Base-by-base conservation (phyloP, 2,888 invertebrate species). In the Macaria notata region DNA sequence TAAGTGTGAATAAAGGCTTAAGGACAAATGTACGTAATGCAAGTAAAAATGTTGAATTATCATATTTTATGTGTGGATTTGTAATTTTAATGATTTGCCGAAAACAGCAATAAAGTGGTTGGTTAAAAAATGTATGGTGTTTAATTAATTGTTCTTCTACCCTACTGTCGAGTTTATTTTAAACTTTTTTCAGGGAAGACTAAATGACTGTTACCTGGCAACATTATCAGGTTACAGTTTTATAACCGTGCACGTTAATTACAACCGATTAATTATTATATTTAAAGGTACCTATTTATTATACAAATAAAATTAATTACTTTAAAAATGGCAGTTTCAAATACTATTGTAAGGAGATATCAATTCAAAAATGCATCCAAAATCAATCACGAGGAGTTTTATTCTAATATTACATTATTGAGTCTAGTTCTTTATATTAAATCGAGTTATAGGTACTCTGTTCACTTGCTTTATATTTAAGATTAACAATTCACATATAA, bases 171-270 rank as follows among this genome's bases (percentile, higher is more conserved):
- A 48, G 19, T 49, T 49, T 42, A 9, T 19, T 19, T 19, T 8
- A 19, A 0, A 29, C 9, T 31, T 38, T 41, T 41, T 41, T 43
- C 33, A 66, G 78, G 82, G 81, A 82, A 84, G 81, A 85, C 85
- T 78, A 76, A 65, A 66, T 61, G 61, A 74, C 84, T 84, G 83
- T 83, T 19, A 81, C 78, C 83, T 78, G 69, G 74, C 69, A 55
- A 59, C 47, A 36, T 31, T 6, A 48, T 30, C 31, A 48, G 38
- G 48, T 9, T 6, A 33, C 51, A 47, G 46, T 33, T 33, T 29
- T 7, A 38, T 5, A 38, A 9, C 6, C 29, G 9, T 9, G 5
- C 33, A 36, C 9, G 42, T 43, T 9, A 19, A 38, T 36, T 44
- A 54, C 45, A 56, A 47, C 45, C 42, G 48, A 51, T n/a, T 31